Evolutionary conservation across 2,888 invertebrate species (phyloP), one percentile per base, ranked within the genome.

Genomic region (Chymomyza amoena): DNA sequence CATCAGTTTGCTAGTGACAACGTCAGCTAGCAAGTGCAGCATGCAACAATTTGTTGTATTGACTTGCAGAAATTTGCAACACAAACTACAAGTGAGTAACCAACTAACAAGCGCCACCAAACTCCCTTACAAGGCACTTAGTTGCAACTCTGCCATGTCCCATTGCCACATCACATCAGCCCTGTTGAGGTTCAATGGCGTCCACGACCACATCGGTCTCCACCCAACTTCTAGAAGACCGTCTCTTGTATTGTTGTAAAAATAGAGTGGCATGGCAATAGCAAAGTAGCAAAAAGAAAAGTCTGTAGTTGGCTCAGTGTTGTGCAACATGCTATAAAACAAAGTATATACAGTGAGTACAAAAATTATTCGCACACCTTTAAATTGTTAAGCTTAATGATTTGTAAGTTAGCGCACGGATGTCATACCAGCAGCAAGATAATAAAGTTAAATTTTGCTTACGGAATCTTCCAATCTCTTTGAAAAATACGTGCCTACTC

Each of bases 201-300:
- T 62, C 16, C 50, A 10, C 16, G 18, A 56, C 32, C 9, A 32
- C 32, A 7, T 32, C 60, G 6, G 10, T 54, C 16, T 54, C 7
- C 54, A 16, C 9, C 10, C 15, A 57, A 61, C 66, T 69, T 65
- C 68, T 73, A 77, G 77, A 70, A 76, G 85, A 9, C 76, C 75
- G 84, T 80, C 75, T 75, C 86, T 73, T 85, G 86, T 86, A 86
- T 84, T 80, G 80, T 83, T 84, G 79, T 83, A 83, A 86, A 83
- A 85, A 83, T 83, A 83, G 83, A 81, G 70, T 78, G 76, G 78
- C 84, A 80, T 52, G 9, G 36, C 18, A 61, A 64, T 64, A 61
- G n/a, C 51, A 28, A 36, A 52, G 69, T 64, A 65, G 56, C 68
- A 66, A 68, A 70, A 57, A 20, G 61, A 70, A 15, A 45, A 66